Evolutionary conservation across 2,888 invertebrate species (phyloP).

Genomic region (Drosophila percnosoma): DNA sequence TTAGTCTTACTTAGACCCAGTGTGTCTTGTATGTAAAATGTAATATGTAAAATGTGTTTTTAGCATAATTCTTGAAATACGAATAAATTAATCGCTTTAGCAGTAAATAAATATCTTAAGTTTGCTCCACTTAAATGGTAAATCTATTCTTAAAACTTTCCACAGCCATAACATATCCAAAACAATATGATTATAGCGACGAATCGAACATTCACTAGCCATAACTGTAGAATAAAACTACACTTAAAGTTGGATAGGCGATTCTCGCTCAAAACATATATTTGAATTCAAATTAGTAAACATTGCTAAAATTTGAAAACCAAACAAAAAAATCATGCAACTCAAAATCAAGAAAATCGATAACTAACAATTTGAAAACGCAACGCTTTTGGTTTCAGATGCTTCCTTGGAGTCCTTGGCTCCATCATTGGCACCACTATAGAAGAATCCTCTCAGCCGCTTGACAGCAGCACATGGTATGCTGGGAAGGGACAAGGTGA

Average conservation of each 20-base stretch:
- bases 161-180: no score
- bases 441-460: constrained; percentile 48
- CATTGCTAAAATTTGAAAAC: constrained; percentile 4
- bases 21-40: constrained; percentile 51
- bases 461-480: constrained; percentile 55
- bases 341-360: constrained; percentile 4
- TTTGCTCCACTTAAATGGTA: background rate
- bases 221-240: no score
- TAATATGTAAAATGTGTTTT: constrained; percentile 47
- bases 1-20: constrained; percentile 32
- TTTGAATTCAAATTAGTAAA: constrained; percentile 3
- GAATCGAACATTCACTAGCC: no score
- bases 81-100: constrained; percentile 71
- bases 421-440: background rate
- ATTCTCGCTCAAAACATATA: background rate
- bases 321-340: constrained; percentile 7
- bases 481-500: constrained; percentile 40
- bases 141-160: background rate
- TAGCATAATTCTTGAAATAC: constrained; percentile 62
- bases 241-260: no score
- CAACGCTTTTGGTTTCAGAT: background rate
- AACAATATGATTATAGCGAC: no score
- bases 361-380: constrained; percentile 13
- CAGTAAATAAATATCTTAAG: constrained; percentile 1
- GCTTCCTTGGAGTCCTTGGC: background rate